A percentile compares a stretch with the other conserved stretches of the same genome.
Evolutionary conservation across 2,113 vertebrate species (phyloP).

Genomic region (Myxocyprinus asiaticus): DNA sequence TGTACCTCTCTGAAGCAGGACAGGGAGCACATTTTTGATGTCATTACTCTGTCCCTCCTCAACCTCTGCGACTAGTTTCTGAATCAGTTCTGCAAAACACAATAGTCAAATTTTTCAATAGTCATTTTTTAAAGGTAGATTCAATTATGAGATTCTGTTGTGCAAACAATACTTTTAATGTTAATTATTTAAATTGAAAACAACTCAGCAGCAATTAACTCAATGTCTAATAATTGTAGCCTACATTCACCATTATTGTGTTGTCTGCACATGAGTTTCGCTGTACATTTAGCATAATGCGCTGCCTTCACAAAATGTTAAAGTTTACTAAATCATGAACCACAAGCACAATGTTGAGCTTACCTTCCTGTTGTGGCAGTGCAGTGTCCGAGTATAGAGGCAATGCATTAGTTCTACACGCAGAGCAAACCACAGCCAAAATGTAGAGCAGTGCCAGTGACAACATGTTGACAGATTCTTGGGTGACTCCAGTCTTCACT

Average conservation of each 20-base stretch:
- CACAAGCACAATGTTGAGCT: not conserved
- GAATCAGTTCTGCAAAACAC: conserved; percentile 68
- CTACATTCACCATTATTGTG: no score
- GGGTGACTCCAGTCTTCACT: conserved; percentile 46
- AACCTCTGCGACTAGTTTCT: conserved; percentile 72
- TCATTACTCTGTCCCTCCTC: conserved; percentile 61
- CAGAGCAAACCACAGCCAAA: conserved; percentile 67
- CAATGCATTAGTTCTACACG: conserved; percentile 62
- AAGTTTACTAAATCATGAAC: not conserved
- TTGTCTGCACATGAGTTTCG: not conserved
- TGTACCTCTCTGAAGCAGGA: conserved; percentile 63
- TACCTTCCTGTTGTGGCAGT: conserved; percentile 70
- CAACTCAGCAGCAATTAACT: not conserved
- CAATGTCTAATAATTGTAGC: not conserved
- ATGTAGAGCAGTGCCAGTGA: conserved; percentile 64
- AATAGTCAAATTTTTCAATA: not conserved
- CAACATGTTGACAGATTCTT: conserved; percentile 67
- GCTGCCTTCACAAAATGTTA: not conserved
- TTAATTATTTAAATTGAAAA: no score
- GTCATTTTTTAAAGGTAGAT: no score
- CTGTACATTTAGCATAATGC: not conserved
- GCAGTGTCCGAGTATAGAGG: conserved; percentile 69
- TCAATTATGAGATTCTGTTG: no score
- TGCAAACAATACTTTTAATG: no score
- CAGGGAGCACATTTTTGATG: conserved; percentile 66